A percentile compares a stretch with the other conserved stretches of the same genome.
Conservation (phyloP, 2,888 invertebrate genomes). For the Thelaira solivaga region DNA sequence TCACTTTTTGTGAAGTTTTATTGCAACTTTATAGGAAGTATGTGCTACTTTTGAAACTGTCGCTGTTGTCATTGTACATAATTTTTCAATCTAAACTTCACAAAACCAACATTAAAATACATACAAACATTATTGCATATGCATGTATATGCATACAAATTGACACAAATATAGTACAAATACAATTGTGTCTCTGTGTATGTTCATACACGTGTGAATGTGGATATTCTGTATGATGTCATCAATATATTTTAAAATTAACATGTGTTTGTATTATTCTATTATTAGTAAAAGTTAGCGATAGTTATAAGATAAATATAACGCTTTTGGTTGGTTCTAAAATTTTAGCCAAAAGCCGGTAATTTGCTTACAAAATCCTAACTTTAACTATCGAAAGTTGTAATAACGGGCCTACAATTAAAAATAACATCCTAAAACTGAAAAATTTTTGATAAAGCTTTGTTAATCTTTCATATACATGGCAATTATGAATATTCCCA, state of each 20-base stretch:
- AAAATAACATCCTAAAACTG: no score
- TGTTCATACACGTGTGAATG: background rate
- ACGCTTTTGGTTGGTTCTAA: background rate
- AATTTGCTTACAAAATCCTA: no score
- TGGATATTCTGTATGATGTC: slow-evolving; percentile 46
- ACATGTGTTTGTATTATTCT: slow-evolving; percentile 10
- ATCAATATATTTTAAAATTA: slow-evolving; percentile 36
- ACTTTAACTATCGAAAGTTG: no score
- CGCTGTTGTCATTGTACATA: background rate
- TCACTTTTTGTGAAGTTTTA: background rate
- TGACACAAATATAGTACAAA: no score
- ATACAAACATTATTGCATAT: background rate
- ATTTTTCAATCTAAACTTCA: slow-evolving; percentile 34
- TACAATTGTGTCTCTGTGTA: background rate
- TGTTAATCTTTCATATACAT: no score
- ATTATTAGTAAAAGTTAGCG: background rate
- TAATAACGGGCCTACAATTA: no score
- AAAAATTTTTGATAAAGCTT: no score
- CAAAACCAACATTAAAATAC: slow-evolving; percentile 3
- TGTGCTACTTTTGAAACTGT: background rate
- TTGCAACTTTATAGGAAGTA: background rate
- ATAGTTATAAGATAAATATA: background rate
- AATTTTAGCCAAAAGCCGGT: no score
- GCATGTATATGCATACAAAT: background rate
- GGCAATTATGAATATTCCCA: no score